Conservation (phyloP, 1,140 invertebrate species). For the Papilio polytes region DNA sequence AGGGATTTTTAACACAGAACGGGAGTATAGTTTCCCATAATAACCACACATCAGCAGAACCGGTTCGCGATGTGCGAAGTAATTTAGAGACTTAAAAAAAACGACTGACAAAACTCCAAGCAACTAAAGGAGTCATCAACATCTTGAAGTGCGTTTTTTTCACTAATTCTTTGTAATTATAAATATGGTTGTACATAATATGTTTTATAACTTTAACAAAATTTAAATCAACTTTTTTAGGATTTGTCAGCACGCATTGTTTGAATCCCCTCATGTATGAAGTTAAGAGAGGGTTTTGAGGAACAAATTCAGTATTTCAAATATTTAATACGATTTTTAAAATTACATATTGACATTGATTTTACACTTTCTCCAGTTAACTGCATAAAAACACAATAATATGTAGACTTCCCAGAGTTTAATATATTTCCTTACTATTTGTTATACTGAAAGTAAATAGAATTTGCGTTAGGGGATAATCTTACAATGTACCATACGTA, state of each 20-base stretch:
- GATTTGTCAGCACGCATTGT: no score
- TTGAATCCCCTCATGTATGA: not conserved
- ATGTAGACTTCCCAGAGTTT: no score
- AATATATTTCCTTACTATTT: not conserved
- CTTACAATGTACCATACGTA: not conserved
- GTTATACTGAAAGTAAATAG: not conserved
- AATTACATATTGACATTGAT: no score
- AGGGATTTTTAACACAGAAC: no score
- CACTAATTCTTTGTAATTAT: not conserved
- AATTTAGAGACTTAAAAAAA: not conserved
- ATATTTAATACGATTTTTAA: not conserved
- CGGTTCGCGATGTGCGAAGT: constrained; percentile 29
- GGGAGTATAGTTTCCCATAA: no score
- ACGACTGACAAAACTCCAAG: not conserved
- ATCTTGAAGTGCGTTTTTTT: not conserved
- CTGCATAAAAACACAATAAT: no score
- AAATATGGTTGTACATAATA: not conserved
- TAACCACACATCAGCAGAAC: not conserved
- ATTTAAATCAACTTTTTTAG: no score
- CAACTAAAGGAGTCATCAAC: not conserved
- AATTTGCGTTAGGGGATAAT: not conserved
- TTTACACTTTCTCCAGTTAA: no score
- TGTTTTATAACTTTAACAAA: not conserved
- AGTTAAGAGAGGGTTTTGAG: not conserved
- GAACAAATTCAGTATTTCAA: not conserved